Evolutionary conservation across 2,888 invertebrate genomes (phyloP).

Genomic region (Cancer borealis): DNA sequence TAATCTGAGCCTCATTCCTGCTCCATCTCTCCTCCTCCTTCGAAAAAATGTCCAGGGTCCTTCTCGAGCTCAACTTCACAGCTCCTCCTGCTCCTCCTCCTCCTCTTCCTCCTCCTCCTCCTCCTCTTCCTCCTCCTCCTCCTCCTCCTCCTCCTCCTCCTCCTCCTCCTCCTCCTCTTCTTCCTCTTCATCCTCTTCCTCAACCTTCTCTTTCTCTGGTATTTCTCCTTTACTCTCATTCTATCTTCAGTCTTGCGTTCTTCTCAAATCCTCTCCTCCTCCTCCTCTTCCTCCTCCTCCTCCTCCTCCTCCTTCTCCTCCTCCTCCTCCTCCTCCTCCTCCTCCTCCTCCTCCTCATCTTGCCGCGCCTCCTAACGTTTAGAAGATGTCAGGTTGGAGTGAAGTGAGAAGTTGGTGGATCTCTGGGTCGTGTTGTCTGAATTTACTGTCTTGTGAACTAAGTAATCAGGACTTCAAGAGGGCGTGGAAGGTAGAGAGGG

Average conservation of each 20-base stretch:
- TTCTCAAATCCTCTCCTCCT: neutral
- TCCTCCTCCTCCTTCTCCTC: neutral
- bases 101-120: constrained; percentile 15
- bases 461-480: neutral
- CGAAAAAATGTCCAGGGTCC: neutral
- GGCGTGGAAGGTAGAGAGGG: neutral
- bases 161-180: neutral
- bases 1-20: neutral
- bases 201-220: neutral
- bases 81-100: neutral
- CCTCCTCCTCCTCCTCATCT: neutral
- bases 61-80: neutral
- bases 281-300: neutral
- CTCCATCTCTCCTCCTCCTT: neutral
- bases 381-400: neutral
- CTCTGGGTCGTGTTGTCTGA: neutral
- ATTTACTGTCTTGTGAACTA: constrained; percentile 4
- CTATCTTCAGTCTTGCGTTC: neutral
- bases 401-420: neutral
- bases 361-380: neutral
- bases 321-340: neutral
- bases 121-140: neutral
- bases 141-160: neutral
- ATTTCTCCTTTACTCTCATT: neutral
- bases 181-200: neutral